Base-by-base conservation (phyloP, 1,140 invertebrate genomes). In the Delia radicum region DNA sequence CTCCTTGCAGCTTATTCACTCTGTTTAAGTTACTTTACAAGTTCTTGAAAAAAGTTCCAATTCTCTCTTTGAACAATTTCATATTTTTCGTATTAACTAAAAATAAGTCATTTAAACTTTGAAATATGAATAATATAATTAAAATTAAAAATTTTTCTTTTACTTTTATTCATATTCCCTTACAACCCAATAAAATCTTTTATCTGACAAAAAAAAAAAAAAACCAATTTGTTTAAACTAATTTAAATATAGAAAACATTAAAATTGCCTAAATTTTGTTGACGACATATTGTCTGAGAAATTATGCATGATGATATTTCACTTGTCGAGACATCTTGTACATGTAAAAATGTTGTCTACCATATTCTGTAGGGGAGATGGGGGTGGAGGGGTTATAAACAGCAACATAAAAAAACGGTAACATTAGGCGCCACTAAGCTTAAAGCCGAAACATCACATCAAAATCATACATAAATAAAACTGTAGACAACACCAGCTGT, bases 401-500 rank as follows among this genome's bases (percentile, higher is more conserved):
- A 55, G 24, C 48, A 55, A 21, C n/a, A 55, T 8, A 55, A 55
- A 37, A 55, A 7, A 21, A 7, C 21, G 48, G 18, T 55, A 21
- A 55, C 48, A 55, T 55, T 55, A 55, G 48, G 48, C 48, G 48
- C 48, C 46, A 55, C 48, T 55, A 55, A 55, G 48, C 48, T 55
- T 55, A 55, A 55, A 55, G 48, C 48, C n/a, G n/a, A n/a, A 55
- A 55, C 24, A 55, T 55, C 5, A 55, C 48, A 55, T 55, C 48
- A 55, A 55, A 55, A 21, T 7, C 48, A 55, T 18, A 21, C 48
- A n/a, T 37, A 37, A 7, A 37, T 37, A 37, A 4, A 6, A 33
- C 1, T 1, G 1, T 37, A 37, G 33, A 37, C 13, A n/a, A 55
- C 48, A 55, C 37, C 37, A 42, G 37, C 37, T 42, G 48, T 55